Evolutionary conservation across 1,140 invertebrate species (phyloP).

Genomic region (Eriocheir sinensis): DNA sequence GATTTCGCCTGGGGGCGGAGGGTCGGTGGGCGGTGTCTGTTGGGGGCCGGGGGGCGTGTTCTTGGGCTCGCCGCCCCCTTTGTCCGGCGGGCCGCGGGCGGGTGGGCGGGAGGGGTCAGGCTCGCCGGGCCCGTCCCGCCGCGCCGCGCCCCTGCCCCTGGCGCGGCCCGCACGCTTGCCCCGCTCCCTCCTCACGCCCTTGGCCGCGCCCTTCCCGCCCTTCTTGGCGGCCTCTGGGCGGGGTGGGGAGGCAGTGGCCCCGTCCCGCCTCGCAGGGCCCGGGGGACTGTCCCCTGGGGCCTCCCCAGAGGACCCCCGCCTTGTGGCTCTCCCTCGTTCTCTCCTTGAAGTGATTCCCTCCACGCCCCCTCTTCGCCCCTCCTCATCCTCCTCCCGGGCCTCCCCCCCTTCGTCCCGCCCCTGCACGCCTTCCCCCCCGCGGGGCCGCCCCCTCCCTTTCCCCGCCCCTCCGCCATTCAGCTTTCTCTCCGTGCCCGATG

Average conservation of each 20-base stretch:
- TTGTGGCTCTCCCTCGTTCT: conserved; percentile 44
- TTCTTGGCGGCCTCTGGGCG: not conserved
- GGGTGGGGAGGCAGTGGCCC: not conserved
- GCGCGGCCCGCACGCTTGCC: not conserved
- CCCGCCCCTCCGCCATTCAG: conserved; percentile 75
- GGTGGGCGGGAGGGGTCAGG: conserved; percentile 47
- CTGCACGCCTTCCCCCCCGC: conserved; percentile 71
- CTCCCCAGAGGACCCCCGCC: conserved; percentile 5
- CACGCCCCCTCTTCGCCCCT: not conserved
- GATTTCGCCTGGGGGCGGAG: not conserved
- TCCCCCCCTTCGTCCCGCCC: conserved; percentile 62
- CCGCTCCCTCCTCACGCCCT: not conserved
- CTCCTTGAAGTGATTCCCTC: conserved; percentile 29
- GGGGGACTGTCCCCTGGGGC: not conserved
- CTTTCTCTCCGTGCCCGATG: conserved; percentile 76
- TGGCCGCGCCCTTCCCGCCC: not conserved
- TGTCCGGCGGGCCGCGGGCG: conserved; percentile 58
- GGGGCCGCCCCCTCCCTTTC: conserved; percentile 74
- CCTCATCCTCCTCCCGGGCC: conserved; percentile 44
- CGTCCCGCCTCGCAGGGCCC: not conserved
- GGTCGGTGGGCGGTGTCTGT: not conserved
- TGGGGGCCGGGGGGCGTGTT: not conserved
- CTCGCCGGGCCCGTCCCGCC: not conserved
- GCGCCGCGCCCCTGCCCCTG: not conserved
- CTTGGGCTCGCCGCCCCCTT: conserved; percentile 34